phyloP scores from a whole-genome alignment of 2,113 vertebrate genomes.

The Rhea pennata region DNA sequence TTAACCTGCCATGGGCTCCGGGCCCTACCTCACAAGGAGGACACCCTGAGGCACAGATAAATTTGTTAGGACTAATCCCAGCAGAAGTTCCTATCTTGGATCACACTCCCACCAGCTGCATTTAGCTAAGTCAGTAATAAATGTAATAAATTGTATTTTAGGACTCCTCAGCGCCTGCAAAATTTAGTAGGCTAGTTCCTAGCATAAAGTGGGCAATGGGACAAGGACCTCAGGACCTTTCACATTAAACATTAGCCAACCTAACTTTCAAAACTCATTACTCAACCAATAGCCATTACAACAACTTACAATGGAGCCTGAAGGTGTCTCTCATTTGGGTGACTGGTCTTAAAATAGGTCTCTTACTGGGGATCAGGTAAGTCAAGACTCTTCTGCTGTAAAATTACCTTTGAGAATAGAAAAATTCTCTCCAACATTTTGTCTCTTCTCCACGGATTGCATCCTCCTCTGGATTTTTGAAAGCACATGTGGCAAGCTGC shows the following conservation, averaged over 20 bases:
- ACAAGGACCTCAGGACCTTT: not conserved
- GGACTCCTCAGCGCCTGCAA: not conserved
- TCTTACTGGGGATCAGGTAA: not conserved
- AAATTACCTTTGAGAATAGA: not conserved
- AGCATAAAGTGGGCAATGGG: not conserved
- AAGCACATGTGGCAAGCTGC: not conserved
- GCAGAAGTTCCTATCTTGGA: fast-evolving
- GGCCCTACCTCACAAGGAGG: not conserved
- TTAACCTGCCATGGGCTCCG: not conserved
- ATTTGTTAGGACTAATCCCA: fast-evolving
- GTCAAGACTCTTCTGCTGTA: not conserved
- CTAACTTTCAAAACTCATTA: not conserved
- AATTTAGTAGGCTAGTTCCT: not conserved
- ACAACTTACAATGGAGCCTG: not conserved
- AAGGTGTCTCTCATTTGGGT: not conserved
- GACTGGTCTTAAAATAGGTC: not conserved
- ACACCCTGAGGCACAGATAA: not conserved
- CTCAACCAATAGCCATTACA: not conserved
- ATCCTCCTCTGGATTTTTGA: not conserved
- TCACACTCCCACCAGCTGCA: not conserved
- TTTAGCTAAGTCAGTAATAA: not conserved
- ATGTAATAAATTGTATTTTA: not conserved
- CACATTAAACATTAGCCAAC: not conserved
- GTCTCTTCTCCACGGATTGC: not conserved
- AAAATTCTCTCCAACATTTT: not conserved